Conservation (phyloP, 2,888 invertebrate species). For the Patella caerulea region DNA sequence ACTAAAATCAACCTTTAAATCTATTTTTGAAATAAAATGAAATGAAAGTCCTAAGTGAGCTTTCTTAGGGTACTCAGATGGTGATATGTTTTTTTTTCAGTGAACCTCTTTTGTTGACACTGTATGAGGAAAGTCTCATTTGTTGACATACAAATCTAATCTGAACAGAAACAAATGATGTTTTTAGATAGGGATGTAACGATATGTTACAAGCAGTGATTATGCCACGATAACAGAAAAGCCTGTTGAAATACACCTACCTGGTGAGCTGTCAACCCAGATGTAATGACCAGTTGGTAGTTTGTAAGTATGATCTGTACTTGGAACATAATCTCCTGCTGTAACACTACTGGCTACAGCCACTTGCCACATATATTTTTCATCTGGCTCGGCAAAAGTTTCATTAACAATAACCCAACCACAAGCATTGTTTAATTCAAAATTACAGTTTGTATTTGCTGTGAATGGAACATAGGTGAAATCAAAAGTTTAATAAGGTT, state of each 20-base stretch:
- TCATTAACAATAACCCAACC: constrained; percentile 43
- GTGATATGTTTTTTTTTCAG: no score
- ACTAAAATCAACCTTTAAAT: no score
- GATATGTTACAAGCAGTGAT: no score
- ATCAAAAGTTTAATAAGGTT: not conserved
- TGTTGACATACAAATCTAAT: no score
- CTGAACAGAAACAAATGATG: no score
- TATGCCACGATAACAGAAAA: no score
- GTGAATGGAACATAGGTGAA: constrained; percentile 11
- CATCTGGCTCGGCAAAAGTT: constrained; percentile 24
- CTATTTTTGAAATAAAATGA: no score
- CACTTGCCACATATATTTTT: constrained; percentile 49
- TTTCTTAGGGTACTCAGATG: no score
- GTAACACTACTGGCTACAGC: constrained; percentile 30
- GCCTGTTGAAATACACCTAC: constrained; percentile 13
- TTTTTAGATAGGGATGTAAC: no score
- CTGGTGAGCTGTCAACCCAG: constrained; percentile 54
- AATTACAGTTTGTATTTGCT: constrained; percentile 48
- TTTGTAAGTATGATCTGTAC: constrained; percentile 40
- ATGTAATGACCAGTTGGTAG: constrained; percentile 47
- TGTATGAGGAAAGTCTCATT: no score
- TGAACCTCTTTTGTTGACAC: no score
- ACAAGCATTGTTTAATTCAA: constrained; percentile 49
- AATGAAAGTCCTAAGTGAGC: no score
- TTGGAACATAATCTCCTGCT: constrained; percentile 37